Base-by-base conservation (phyloP, 2,888 invertebrate species). In the Drosophila mayaguana region DNA sequence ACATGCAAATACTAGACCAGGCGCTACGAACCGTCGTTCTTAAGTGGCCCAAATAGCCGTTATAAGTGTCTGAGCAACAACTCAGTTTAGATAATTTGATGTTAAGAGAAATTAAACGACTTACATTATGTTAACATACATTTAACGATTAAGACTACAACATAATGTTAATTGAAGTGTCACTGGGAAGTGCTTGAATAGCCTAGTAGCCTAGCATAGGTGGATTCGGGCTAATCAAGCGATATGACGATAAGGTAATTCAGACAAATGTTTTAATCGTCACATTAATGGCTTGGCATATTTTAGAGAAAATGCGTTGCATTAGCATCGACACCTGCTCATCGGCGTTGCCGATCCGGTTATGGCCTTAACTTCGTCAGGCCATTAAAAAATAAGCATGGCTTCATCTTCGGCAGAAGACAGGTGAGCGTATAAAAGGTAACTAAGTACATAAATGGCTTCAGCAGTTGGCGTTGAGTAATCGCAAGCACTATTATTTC, bases 301-400 rank as follows among this genome's bases (percentile, higher is more conserved):
- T 71, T 72, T 72, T 72, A 72, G 60, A 59, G 54, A 65, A 64
- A 72, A 71, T 72, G 59, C 71, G 72, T 66, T 61, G 53, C 61
- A 69, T 69, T 69, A 69, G 60, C 69, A 69, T 67, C 69, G 69
- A 72, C 72, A 72, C 72, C 72, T 72, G 72, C 57, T 45, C 66
- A 51, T 40, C 57, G 45, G 8, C 38, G 50, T 43, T 38, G 65
- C 32, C 65, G 59, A 66, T 66, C 68, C 68, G 66, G 68, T 68
- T 68, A 57, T 66, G 38, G 57, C 28, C 51, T 40, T 54, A 53
- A 46, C 62, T 64, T 46, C 12, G 36, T 51, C 60, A 40, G 48
- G 48, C 59, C 48, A 48, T 48, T 48, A 38, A 59, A 59, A 59
- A 28, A n/a, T 48, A 48, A 40, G 18, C 59, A 48, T 48, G 59